Evolutionary conservation across 2,113 vertebrate genomes (phyloP).

Genomic region (Suricata suricatta): DNA sequence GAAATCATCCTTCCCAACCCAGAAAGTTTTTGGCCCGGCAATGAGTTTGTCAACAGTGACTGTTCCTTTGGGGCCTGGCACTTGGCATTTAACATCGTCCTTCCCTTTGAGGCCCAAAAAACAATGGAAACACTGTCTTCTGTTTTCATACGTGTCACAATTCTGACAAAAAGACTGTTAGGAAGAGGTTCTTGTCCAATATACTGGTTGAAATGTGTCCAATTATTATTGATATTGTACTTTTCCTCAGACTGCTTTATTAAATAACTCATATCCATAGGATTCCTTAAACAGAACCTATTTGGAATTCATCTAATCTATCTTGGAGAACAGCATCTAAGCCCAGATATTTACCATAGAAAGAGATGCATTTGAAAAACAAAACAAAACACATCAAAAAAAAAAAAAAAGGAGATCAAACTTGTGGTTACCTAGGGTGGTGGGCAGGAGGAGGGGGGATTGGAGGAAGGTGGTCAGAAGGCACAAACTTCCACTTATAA

Average conservation of each 20-base stretch:
- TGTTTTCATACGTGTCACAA: slow-evolving; percentile 51
- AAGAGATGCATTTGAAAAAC: not conserved
- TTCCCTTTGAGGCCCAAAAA: slow-evolving; percentile 58
- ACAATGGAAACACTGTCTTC: slow-evolving; percentile 70
- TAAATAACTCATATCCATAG: not conserved
- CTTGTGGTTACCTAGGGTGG: not conserved
- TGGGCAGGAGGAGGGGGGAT: no score
- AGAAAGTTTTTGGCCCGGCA: not conserved
- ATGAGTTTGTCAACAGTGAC: not conserved
- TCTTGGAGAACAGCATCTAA: not conserved
- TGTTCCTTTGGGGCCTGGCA: not conserved
- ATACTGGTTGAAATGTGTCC: slow-evolving; percentile 62
- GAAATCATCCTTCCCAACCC: not conserved
- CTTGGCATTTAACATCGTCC: slow-evolving; percentile 44
- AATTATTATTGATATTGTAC: slow-evolving; percentile 34
- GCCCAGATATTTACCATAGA: not conserved
- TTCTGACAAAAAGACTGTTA: not conserved
- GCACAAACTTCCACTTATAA: not conserved
- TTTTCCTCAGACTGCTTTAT: slow-evolving; percentile 34
- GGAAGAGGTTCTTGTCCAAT: slow-evolving; percentile 19
- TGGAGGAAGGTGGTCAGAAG: not conserved
- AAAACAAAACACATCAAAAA: not conserved
- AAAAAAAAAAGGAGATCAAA: not conserved
- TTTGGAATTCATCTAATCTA: not conserved
- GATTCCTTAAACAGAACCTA: slow-evolving; percentile 12